Evolutionary conservation across 2,113 vertebrate genomes (phyloP), one percentile per base, ranked within the genome.

Genomic region (Strix aluco): DNA sequence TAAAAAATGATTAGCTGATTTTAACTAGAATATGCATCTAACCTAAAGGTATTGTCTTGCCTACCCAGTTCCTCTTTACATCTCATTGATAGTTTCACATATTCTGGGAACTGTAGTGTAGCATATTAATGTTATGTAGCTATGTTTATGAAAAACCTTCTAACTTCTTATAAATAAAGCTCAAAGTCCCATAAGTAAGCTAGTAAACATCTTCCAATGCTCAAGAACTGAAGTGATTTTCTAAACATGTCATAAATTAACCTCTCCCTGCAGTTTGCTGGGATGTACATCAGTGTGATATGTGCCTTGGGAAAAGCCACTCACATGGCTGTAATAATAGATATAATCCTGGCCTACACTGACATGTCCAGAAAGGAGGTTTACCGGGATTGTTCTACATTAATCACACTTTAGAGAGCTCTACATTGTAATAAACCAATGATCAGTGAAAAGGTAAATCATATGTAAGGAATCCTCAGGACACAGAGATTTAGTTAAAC

Each of bases 161-260:
- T 86, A 66, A 58, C 13, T 54, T 70, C 36, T 86, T 59, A 63
- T 46, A 91, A 94, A 86, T 67, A 66, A 91, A 89, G 16, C 27
- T 26, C 26, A 6, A 75, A 91, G 25, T 11, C 26, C 54, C 47
- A 67, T 55, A 63, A 34, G 38, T 59, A 79, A 89, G 21, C 17
- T 65, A 57, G 52, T 0, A 46, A 90, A 73, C 6, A 59, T 51
- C 55, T 89, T 91, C 51, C 81, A 47, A 78, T 78, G 51, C 74
- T 83, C 55, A 74, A 81, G 32, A 84, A 63, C 32, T 40, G 40
- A 59, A 92, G 14, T 77, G 32, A 63, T 84, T 92, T 96, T 94
- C 42, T 66, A 85, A 89, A 79, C 81, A 71, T 91, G 69, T 71
- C 34, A 84, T 91, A 87, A 92, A 94, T 89, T 84, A 79, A 34